phyloP scores from a whole-genome alignment of 2,113 vertebrate species.

The Numida meleagris region DNA sequence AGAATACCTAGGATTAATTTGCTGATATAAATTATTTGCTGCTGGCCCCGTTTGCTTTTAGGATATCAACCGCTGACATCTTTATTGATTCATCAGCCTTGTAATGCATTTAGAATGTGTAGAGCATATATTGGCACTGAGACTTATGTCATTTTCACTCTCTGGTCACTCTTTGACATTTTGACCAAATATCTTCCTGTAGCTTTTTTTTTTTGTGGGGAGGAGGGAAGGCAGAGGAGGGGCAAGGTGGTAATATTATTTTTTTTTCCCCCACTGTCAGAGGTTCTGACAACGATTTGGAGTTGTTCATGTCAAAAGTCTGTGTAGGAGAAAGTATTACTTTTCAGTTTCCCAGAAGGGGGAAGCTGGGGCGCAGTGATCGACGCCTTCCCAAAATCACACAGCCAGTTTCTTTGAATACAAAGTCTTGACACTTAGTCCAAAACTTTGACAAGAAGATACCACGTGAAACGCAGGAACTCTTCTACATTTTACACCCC shows the following conservation, averaged over 20 bases:
- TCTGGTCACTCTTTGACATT: not conserved
- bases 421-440: not conserved
- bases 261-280: not conserved
- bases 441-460: not conserved
- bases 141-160: slow-evolving; percentile 7
- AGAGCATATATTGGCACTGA: not conserved
- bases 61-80: not conserved
- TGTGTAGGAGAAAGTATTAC: not conserved
- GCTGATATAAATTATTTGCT: not conserved
- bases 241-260: no score
- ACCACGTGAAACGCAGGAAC: not conserved
- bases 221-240: no score
- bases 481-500: not conserved
- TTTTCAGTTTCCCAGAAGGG: not conserved
- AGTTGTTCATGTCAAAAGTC: not conserved
- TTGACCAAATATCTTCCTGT: not conserved
- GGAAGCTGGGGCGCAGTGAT: not conserved
- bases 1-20: not conserved
- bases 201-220: not conserved
- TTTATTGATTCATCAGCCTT: slow-evolving; percentile 37
- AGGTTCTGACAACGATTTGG: not conserved
- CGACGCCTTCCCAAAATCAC: not conserved
- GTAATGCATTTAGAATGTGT: slow-evolving; percentile 1
- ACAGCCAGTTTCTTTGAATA: not conserved
- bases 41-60: not conserved